Percentiles rank a stretch among this genome's conserved stretches.
phyloP scores from a whole-genome alignment of 2,888 invertebrate genomes.

The Chloroclysta siterata region DNA sequence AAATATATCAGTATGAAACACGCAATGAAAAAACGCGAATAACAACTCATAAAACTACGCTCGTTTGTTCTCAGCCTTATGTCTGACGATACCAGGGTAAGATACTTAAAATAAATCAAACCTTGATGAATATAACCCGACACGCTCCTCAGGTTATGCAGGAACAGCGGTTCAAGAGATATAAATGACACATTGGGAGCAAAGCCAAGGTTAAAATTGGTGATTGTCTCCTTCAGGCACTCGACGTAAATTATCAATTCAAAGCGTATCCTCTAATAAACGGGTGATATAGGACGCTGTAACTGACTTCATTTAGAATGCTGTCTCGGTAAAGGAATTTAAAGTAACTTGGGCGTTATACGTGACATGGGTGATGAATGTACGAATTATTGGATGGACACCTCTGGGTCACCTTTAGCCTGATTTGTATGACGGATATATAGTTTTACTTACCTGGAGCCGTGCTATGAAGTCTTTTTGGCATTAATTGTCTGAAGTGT shows the following conservation, averaged over 20 bases:
- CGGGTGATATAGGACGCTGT: constrained; percentile 56
- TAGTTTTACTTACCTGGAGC: too few relatives aligned
- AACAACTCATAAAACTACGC: background rate
- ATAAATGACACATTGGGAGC: constrained; percentile 14
- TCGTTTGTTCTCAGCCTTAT: background rate
- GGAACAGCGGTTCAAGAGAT: background rate
- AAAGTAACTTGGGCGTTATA: constrained; percentile 67
- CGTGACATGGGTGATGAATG: constrained; percentile 65
- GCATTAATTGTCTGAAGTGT: too few relatives aligned
- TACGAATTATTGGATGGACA: constrained; percentile 23
- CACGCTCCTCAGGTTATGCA: background rate
- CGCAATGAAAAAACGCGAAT: background rate
- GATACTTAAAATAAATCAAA: constrained; percentile 1
- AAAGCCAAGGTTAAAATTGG: constrained; percentile 25
- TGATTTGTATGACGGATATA: background rate
- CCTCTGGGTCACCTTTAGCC: constrained; percentile 15
- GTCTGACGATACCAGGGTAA: background rate
- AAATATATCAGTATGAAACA: background rate
- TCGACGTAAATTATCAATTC: constrained; percentile 42
- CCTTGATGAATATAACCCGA: constrained; percentile 15
- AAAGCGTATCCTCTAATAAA: constrained; percentile 47
- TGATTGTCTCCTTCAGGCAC: constrained; percentile 24
- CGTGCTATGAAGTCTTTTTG: too few relatives aligned
- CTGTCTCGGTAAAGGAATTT: constrained; percentile 71
- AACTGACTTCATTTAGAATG: constrained; percentile 75